phyloP scores from a whole-genome alignment of 2,888 invertebrate species.

The Horisme vitalbata region DNA sequence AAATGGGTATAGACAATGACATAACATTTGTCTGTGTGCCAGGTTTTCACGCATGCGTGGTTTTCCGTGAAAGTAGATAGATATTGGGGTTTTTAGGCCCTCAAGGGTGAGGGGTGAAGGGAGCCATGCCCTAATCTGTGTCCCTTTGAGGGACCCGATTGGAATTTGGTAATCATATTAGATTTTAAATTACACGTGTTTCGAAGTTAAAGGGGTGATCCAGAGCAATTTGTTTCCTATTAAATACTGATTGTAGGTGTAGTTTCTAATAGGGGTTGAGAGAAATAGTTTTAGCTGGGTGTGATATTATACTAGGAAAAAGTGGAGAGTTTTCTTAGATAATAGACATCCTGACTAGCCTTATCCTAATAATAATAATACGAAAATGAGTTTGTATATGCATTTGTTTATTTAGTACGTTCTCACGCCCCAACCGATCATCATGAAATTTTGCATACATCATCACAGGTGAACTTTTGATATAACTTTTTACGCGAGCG shows the following conservation, averaged over 20 bases:
- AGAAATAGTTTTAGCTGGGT: no score
- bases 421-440: no score
- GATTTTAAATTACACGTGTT: slow-evolving; percentile 81
- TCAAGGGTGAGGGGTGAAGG: slow-evolving; percentile 48
- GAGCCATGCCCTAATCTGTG: slow-evolving; percentile 74
- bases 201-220: slow-evolving; percentile 66
- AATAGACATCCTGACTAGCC: no score
- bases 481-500: no score
- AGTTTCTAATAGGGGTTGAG: no score
- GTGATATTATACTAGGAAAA: no score
- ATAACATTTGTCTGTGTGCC: slow-evolving; percentile 47
- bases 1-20: slow-evolving; percentile 11
- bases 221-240: slow-evolving; percentile 71
- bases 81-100: slow-evolving; percentile 78
- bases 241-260: slow-evolving; percentile 42
- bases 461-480: no score
- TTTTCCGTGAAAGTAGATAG: slow-evolving; percentile 74
- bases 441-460: no score
- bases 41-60: slow-evolving; percentile 81
- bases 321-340: no score
- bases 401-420: no score
- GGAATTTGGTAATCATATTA: slow-evolving; percentile 83
- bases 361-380: no score
- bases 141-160: slow-evolving; percentile 79
- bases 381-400: no score